Conservation (phyloP, 2,888 invertebrate species). For the Drosophila differens region DNA sequence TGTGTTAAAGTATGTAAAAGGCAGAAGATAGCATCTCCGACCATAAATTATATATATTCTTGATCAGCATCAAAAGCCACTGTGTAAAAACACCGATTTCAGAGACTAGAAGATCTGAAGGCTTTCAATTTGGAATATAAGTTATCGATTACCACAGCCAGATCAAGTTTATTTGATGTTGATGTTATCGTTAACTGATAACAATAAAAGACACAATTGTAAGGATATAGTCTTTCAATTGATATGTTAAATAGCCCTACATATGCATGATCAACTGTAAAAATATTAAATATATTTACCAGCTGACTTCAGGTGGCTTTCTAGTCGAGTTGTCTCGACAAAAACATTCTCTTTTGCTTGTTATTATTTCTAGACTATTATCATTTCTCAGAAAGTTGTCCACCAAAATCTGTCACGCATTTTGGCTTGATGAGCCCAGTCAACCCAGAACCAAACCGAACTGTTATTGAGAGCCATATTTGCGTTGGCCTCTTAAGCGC, state of each 20-base stretch:
- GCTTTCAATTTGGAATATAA: background rate
- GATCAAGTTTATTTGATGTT: background rate
- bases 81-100: background rate
- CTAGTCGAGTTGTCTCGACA: background rate
- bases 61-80: background rate
- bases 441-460: slow-evolving; percentile 9
- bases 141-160: background rate
- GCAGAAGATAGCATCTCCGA: background rate
- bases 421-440: slow-evolving; percentile 35
- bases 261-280: background rate
- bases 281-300: background rate
- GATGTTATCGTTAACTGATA: background rate
- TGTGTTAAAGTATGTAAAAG: background rate
- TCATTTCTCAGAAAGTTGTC: slow-evolving; percentile 28
- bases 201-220: background rate
- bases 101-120: background rate
- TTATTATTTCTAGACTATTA: background rate
- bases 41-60: background rate
- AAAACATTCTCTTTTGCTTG: background rate
- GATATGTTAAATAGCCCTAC: background rate
- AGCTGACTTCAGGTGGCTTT: background rate
- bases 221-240: background rate
- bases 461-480: slow-evolving; percentile 11
- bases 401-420: slow-evolving; percentile 56
- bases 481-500: slow-evolving; percentile 65